A percentile compares a stretch with the other conserved stretches of the same genome.
phyloP scores from a whole-genome alignment of 2,888 invertebrate genomes.

The Athalia cordata region DNA sequence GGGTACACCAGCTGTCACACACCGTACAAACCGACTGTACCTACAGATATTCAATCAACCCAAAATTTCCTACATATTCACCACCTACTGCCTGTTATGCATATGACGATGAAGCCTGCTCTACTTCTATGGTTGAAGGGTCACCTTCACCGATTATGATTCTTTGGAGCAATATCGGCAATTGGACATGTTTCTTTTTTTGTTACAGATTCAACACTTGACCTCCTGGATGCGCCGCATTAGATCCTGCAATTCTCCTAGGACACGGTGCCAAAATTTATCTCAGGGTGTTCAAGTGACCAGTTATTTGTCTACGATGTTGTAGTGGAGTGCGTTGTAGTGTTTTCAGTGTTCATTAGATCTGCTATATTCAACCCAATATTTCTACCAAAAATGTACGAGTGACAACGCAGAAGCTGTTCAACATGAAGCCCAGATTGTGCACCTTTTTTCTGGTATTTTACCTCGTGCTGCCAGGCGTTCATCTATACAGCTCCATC shows the following conservation, averaged over 20 bases:
- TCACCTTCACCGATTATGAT: neutral
- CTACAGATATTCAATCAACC: conserved; percentile 35
- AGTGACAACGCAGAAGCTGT: conserved; percentile 61
- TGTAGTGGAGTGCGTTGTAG: conserved; percentile 30
- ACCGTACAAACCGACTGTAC: conserved; percentile 38
- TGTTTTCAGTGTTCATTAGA: conserved; percentile 27
- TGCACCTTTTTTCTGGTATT: conserved; percentile 66
- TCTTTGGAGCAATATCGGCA: neutral
- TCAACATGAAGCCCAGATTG: conserved; percentile 71
- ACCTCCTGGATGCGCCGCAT: neutral
- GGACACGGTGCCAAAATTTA: conserved; percentile 3
- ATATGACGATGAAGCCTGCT: neutral
- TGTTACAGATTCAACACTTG: conserved; percentile 18
- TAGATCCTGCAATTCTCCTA: neutral
- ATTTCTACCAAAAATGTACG: conserved; percentile 62
- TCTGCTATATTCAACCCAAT: neutral
- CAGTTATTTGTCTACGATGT: neutral
- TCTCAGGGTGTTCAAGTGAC: conserved; percentile 34
- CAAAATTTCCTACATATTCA: conserved; percentile 33
- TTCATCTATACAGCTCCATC: conserved; percentile 40
- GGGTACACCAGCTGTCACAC: conserved; percentile 36
- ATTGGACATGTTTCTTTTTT: conserved; percentile 9
- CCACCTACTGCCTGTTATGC: conserved; percentile 1
- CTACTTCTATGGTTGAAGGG: conserved; percentile 15
- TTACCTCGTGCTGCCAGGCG: conserved; percentile 63